phyloP scores from a whole-genome alignment of 2,797 vertebrate species.

The Xiphorhynchus erythropygius region DNA sequence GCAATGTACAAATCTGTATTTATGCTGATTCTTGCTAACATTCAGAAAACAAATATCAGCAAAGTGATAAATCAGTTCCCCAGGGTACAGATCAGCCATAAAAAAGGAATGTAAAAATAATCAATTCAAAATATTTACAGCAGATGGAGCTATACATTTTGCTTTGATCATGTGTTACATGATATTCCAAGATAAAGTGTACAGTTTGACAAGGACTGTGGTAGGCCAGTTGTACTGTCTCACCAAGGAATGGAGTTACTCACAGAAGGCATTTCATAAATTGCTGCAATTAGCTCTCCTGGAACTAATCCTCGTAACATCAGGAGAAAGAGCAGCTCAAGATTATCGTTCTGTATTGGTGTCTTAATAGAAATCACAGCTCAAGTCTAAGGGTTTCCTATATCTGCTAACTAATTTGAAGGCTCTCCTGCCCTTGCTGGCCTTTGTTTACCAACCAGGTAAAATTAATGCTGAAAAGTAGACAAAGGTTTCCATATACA shows the following conservation, averaged over 20 bases:
- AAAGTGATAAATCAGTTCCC: background rate
- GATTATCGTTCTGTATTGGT: background rate
- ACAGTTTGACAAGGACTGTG: background rate
- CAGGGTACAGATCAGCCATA: background rate
- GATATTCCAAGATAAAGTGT: background rate
- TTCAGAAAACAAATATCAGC: background rate
- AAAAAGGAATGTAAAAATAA: background rate
- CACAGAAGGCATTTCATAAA: background rate
- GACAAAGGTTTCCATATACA: background rate
- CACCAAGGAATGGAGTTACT: background rate
- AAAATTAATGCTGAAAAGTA: background rate
- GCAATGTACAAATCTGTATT: background rate
- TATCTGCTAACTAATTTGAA: background rate
- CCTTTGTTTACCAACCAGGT: background rate
- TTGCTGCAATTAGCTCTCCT: background rate
- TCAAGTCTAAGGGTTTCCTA: background rate
- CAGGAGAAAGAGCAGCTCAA: background rate
- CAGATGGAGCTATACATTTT: slow-evolving; percentile 69
- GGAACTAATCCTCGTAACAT: background rate
- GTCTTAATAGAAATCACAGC: background rate
- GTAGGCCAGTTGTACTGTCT: background rate
- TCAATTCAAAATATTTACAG: slow-evolving; percentile 56
- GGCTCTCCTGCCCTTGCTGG: background rate
- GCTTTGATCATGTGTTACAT: slow-evolving; percentile 1
- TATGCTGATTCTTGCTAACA: background rate